Evolutionary conservation across 2,888 invertebrate species (phyloP).

Genomic region (Drosophila emarginata): DNA sequence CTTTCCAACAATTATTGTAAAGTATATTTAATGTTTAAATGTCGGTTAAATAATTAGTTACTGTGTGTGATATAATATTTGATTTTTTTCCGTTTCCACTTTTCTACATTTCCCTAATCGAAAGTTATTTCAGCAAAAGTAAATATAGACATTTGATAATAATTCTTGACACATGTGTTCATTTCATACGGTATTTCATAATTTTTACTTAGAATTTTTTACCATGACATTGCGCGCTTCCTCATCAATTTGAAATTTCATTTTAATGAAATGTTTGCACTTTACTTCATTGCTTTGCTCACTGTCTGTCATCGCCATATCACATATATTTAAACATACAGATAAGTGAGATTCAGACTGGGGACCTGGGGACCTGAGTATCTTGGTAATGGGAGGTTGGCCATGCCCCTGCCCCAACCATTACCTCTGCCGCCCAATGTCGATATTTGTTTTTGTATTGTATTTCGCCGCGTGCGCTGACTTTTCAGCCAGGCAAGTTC

Average conservation of each 20-base stretch:
- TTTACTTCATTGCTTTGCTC: conserved; percentile 12
- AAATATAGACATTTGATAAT: not conserved
- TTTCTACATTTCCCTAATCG: not conserved
- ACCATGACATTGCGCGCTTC: conserved; percentile 1
- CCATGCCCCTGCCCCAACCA: not conserved
- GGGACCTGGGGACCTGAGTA: conserved; percentile 21
- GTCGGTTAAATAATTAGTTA: not conserved
- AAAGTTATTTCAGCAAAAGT: not conserved
- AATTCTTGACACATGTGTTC: conserved; percentile 1
- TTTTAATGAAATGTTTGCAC: conserved; percentile 43
- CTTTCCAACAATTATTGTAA: no score
- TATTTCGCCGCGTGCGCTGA: conserved; percentile 31
- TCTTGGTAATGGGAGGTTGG: not conserved
- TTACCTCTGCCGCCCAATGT: not conserved
- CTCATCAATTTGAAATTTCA: conserved; percentile 42
- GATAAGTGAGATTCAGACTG: conserved; percentile 3
- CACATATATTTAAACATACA: conserved; percentile 26
- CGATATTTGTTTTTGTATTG: conserved; percentile 25
- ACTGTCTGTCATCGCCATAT: conserved; percentile 2
- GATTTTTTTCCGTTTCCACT: not conserved
- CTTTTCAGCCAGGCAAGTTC: conserved; percentile 25
- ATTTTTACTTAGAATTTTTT: not conserved
- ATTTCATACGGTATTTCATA: not conserved
- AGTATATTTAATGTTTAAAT: not conserved
- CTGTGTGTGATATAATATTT: not conserved